These are phyloP conservation scores for Hypotaenidia philippensis DNA, from an alignment of 2,797 vertebrate species.

Conservation along the genomic window DNA sequence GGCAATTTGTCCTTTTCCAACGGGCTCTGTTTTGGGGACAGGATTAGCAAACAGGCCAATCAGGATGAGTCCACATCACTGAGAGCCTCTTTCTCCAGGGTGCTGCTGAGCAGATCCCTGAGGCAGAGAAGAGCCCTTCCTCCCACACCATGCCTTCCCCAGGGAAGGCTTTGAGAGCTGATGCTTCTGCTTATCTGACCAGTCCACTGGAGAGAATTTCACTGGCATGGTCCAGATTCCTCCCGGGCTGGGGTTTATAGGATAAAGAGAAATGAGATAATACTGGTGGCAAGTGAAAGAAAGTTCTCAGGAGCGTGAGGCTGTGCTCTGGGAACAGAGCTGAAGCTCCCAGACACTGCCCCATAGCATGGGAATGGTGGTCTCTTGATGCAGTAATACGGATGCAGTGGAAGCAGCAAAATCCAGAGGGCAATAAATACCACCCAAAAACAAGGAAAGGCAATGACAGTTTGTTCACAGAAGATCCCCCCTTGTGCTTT, in stretches of 20 bases:
- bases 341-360: background rate
- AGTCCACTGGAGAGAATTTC: background rate
- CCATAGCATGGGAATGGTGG: fast-evolving
- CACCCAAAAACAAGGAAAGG: background rate
- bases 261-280: background rate
- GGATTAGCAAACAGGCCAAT: fast-evolving
- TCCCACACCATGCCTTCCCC: fast-evolving
- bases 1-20: background rate
- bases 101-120: background rate
- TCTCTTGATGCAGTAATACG: background rate
- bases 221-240: background rate
- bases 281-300: background rate
- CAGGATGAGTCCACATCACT: background rate
- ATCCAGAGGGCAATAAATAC: background rate
- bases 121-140: background rate
- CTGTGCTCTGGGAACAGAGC: background rate
- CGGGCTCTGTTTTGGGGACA: background rate
- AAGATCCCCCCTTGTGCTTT: background rate
- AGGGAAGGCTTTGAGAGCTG: background rate
- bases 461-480: background rate
- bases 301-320: background rate
- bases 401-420: background rate
- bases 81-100: background rate
- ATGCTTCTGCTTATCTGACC: background rate
- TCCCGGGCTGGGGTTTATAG: background rate